Evolutionary conservation across 2,888 invertebrate species (phyloP).

Genomic region (Lapara coniferarum): DNA sequence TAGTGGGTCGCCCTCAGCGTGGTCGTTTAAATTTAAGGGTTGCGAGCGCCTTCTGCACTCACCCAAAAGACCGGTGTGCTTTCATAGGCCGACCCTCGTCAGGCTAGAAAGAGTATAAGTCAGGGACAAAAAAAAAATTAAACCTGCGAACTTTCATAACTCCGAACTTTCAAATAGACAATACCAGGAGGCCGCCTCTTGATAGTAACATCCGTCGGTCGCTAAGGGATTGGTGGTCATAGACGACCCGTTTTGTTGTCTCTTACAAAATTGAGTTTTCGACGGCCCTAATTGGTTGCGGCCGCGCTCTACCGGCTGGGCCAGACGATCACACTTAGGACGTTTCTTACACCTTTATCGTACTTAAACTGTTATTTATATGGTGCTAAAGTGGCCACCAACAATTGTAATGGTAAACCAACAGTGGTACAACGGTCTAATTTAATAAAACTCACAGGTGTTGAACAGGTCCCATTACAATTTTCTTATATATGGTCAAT

Average conservation of each 20-base stretch:
- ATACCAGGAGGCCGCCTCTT: neutral
- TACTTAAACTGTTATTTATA: constrained; percentile 50
- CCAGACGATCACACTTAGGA: constrained; percentile 48
- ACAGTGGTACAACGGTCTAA: constrained; percentile 27
- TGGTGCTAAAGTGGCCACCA: constrained; percentile 47
- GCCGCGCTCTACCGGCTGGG: constrained; percentile 41
- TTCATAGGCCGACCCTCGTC: too few relatives aligned
- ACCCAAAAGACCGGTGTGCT: too few relatives aligned
- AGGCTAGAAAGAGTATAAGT: too few relatives aligned
- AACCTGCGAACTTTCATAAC: neutral
- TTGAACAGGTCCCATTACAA: constrained; percentile 23
- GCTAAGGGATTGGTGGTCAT: constrained; percentile 17
- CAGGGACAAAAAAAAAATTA: too few relatives aligned
- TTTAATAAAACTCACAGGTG: constrained; percentile 27
- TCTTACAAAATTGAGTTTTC: constrained; percentile 46
- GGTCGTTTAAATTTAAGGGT: too few relatives aligned
- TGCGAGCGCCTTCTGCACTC: too few relatives aligned
- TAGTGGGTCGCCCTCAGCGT: too few relatives aligned
- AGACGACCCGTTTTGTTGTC: constrained; percentile 37
- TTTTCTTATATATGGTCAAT: constrained; percentile 27
- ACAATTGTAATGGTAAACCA: constrained; percentile 29
- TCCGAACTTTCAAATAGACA: neutral
- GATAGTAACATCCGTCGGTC: constrained; percentile 22
- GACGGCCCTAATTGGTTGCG: constrained; percentile 51
- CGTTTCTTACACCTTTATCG: constrained; percentile 40